Conservation (phyloP, 1,140 invertebrate genomes). For the Plutomurus gul region DNA sequence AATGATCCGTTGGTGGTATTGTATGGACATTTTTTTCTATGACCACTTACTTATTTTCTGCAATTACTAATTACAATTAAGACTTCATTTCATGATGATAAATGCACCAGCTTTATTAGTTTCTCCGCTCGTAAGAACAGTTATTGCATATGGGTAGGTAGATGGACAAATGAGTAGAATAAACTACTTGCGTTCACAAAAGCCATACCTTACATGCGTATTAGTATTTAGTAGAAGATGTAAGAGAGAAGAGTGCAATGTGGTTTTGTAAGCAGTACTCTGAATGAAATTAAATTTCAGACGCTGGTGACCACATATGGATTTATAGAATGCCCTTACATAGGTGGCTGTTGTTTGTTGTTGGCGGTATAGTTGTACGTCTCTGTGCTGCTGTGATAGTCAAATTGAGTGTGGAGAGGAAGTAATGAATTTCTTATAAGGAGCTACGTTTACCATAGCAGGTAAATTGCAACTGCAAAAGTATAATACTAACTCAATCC, state of each 20-base stretch:
- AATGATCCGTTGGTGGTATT: neutral
- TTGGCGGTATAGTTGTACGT: neutral
- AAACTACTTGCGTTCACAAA: too few species aligned
- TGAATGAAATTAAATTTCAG: constrained; percentile 16
- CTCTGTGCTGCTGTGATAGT: too few species aligned
- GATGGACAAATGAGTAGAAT: too few species aligned
- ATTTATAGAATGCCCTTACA: constrained; percentile 4
- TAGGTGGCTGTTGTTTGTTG: neutral
- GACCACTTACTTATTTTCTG: neutral
- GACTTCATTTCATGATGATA: constrained; percentile 13
- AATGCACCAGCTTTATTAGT: too few species aligned
- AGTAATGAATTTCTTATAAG: constrained; percentile 26
- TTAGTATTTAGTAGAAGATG: neutral
- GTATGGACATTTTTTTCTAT: neutral
- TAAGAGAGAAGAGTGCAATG: neutral
- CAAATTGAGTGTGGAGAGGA: neutral
- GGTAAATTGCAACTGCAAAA: neutral
- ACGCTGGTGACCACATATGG: neutral
- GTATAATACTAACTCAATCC: neutral
- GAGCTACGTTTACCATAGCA: neutral
- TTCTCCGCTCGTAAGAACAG: too few species aligned
- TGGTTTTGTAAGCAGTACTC: neutral
- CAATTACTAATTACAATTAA: constrained; percentile 9
- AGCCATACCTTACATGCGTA: too few species aligned
- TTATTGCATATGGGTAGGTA: too few species aligned